These are phyloP conservation scores for Dromius quadrimaculatus DNA, from an alignment of 2,888 invertebrate genomes.

Conservation along the genomic window DNA sequence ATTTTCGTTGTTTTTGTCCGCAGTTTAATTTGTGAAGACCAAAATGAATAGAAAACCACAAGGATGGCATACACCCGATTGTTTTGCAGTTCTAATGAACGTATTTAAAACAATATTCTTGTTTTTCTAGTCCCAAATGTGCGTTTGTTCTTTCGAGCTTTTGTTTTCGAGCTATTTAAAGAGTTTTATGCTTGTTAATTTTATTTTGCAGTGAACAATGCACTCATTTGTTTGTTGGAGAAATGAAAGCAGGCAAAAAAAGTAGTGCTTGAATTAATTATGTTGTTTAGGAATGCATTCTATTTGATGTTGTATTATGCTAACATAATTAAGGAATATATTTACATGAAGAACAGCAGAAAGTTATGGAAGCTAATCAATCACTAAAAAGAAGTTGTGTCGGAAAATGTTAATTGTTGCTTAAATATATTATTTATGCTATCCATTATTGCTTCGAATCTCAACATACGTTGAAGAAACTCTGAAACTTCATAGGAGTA, in stretches of 20 bases:
- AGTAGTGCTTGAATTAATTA: neutral
- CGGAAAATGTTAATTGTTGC: no score
- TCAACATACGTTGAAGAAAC: no score
- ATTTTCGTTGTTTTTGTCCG: conserved; percentile 18
- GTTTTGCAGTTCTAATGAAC: conserved; percentile 17
- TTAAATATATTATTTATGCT: no score
- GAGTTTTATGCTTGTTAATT: neutral
- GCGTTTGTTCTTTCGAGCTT: conserved; percentile 14
- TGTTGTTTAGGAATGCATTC: neutral
- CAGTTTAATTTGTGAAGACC: conserved; percentile 30
- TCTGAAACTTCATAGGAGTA: conserved; percentile 4
- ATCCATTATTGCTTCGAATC: no score
- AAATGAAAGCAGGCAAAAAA: neutral
- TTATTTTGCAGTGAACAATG: neutral
- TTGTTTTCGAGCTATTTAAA: conserved; percentile 11
- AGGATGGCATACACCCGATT: conserved; percentile 13
- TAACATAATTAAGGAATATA: no score
- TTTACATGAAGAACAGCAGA: no score
- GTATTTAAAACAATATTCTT: conserved; percentile 28
- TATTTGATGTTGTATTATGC: no score
- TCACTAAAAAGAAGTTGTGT: no score
- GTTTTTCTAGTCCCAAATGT: conserved; percentile 5
- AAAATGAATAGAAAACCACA: conserved; percentile 1
- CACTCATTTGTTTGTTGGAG: neutral
- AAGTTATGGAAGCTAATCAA: no score